Percentiles rank a stretch among this genome's conserved stretches.
phyloP scores from a whole-genome alignment of 2,113 vertebrate genomes.

The Colius striatus region DNA sequence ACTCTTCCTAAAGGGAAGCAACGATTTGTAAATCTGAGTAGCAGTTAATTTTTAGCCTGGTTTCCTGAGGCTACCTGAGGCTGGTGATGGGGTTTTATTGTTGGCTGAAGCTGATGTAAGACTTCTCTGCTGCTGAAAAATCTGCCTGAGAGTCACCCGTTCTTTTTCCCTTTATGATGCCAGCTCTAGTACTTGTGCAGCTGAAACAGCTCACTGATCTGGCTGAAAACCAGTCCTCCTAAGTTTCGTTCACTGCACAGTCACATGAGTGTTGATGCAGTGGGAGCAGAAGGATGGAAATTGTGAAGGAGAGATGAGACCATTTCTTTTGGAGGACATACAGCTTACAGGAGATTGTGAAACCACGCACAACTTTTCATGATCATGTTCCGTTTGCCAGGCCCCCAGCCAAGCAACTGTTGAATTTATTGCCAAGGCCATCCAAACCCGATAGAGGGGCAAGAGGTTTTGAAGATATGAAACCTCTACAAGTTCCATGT shows the following conservation, averaged over 20 bases:
- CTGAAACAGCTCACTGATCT: neutral
- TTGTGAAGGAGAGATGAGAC: neutral
- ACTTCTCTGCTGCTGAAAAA: neutral
- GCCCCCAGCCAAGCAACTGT: neutral
- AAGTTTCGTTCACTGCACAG: neutral
- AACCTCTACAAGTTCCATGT: neutral
- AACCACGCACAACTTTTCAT: neutral
- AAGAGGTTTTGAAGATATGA: neutral
- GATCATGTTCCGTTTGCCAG: neutral
- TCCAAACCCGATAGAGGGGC: neutral
- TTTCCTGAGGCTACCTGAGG: neutral
- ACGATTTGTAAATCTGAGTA: conserved; percentile 5
- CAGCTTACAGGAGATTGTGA: neutral
- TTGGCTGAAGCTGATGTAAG: neutral
- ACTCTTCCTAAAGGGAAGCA: neutral
- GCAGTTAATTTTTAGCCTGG: conserved; percentile 22
- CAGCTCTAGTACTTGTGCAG: neutral
- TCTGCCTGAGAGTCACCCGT: neutral
- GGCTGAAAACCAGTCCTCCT: neutral
- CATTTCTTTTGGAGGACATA: neutral
- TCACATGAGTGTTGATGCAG: neutral
- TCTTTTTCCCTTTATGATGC: neutral
- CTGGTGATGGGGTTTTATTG: neutral
- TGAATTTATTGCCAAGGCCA: neutral
- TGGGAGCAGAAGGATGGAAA: neutral